Evolutionary conservation across 2,888 invertebrate genomes (phyloP).

Genomic region (Dusona sp.): DNA sequence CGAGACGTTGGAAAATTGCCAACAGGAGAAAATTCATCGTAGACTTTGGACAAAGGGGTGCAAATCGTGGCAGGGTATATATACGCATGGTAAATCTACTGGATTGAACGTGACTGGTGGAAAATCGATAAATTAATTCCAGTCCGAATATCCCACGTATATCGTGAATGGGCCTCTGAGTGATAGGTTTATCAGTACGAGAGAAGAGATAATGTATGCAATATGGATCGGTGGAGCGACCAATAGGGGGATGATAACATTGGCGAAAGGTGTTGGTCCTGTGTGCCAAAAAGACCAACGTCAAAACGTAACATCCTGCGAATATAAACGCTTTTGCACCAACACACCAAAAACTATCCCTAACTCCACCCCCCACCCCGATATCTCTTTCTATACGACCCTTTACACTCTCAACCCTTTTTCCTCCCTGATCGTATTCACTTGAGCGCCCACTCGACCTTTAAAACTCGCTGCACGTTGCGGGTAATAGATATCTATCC

Average conservation of each 20-base stretch:
- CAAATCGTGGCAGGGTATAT: slow-evolving; percentile 38
- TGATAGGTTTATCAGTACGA: slow-evolving; percentile 45
- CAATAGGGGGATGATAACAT: slow-evolving; percentile 16
- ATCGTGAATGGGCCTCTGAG: slow-evolving; percentile 41
- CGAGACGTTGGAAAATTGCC: slow-evolving; percentile 12
- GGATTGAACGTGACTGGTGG: slow-evolving; percentile 3
- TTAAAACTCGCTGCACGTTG: slow-evolving; percentile 70
- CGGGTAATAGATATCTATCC: slow-evolving; percentile 70
- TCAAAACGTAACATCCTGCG: slow-evolving; percentile 72
- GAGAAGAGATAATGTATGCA: slow-evolving; percentile 55
- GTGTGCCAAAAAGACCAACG: slow-evolving; percentile 63
- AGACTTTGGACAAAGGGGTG: slow-evolving; percentile 36
- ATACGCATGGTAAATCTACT: slow-evolving; percentile 7
- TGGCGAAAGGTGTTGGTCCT: slow-evolving; percentile 25
- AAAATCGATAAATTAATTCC: slow-evolving; percentile 57
- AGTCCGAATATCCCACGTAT: slow-evolving; percentile 37
- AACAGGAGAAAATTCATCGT: slow-evolving; percentile 6
- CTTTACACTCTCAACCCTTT: slow-evolving; percentile 38
- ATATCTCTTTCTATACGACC: slow-evolving; percentile 28
- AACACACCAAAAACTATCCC: slow-evolving; percentile 21
- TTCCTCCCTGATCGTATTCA: slow-evolving; percentile 38
- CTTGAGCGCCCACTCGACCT: slow-evolving; percentile 54
- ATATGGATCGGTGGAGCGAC: slow-evolving; percentile 39
- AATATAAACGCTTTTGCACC: slow-evolving; percentile 75
- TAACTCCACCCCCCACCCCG: slow-evolving; percentile 17